phyloP scores from a whole-genome alignment of 2,113 vertebrate species.

The Peucedramus taeniatus region DNA sequence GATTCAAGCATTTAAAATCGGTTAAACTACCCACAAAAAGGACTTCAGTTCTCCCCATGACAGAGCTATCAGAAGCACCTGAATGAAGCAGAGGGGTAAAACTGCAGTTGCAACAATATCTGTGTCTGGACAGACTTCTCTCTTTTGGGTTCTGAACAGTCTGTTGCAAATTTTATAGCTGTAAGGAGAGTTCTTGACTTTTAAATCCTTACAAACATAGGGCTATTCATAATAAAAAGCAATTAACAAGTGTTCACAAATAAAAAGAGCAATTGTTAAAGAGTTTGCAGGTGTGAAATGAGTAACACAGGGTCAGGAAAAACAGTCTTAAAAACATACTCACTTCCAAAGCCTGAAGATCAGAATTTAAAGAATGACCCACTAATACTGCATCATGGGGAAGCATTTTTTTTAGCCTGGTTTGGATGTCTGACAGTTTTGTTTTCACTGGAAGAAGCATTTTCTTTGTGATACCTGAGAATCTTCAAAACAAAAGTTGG shows the following conservation, averaged over 20 bases:
- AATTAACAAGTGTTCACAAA: not conserved
- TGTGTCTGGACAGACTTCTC: not conserved
- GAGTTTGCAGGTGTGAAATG: not conserved
- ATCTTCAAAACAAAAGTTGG: slow-evolving; percentile 71
- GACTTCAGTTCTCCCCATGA: not conserved
- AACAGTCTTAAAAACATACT: slow-evolving; percentile 26
- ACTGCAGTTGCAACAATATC: not conserved
- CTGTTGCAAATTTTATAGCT: not conserved
- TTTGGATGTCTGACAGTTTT: slow-evolving; percentile 79
- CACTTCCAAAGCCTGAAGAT: slow-evolving; percentile 84
- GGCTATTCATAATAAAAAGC: not conserved
- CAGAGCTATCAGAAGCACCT: not conserved
- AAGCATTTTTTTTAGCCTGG: slow-evolving; percentile 73
- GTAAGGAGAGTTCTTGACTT: not conserved
- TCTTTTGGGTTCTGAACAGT: not conserved
- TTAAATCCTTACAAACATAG: not conserved
- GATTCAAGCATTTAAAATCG: not conserved
- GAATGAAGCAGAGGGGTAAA: not conserved
- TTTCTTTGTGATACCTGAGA: slow-evolving; percentile 83
- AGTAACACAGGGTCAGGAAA: not conserved
- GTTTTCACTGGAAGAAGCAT: slow-evolving; percentile 80
- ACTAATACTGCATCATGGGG: slow-evolving; percentile 86
- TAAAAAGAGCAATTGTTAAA: not conserved
- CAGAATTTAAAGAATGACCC: slow-evolving; percentile 84
- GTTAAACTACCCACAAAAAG: not conserved